phyloP scores from a whole-genome alignment of 2,113 vertebrate species.

The Phainopepla nitens region DNA sequence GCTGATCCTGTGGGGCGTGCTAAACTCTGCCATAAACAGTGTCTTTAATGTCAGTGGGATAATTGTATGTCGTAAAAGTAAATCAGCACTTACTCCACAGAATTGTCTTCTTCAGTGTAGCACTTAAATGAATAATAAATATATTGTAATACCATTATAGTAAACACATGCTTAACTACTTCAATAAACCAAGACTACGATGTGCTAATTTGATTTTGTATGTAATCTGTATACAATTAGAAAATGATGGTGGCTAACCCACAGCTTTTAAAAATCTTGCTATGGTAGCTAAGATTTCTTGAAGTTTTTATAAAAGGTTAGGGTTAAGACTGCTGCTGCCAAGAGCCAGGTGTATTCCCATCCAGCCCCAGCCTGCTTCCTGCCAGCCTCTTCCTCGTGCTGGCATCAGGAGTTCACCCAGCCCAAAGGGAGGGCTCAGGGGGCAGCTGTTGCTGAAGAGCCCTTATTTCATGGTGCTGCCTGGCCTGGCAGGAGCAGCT shows the following conservation, averaged over 20 bases:
- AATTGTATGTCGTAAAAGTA: background rate
- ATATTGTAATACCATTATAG: background rate
- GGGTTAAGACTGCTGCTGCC: background rate
- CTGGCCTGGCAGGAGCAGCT: background rate
- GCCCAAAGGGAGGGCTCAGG: background rate
- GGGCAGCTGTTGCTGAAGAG: background rate
- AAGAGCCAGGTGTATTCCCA: background rate
- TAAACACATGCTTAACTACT: background rate
- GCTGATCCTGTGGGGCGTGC: background rate
- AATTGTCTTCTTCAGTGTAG: background rate
- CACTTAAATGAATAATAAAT: background rate
- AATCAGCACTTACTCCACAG: background rate
- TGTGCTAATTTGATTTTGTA: background rate
- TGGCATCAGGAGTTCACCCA: background rate
- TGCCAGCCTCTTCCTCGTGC: background rate
- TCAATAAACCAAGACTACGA: background rate
- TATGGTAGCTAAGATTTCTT: background rate
- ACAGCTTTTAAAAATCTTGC: background rate
- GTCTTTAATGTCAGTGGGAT: background rate
- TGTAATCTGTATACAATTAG: background rate
- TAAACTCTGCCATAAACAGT: background rate
- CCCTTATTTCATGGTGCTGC: background rate
- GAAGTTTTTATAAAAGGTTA: background rate
- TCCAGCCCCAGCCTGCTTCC: background rate
- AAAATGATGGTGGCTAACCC: background rate